Evolutionary conservation across 2,888 invertebrate species (phyloP), one percentile per base, ranked within the genome.

Genomic region (Papilio demoleus): DNA sequence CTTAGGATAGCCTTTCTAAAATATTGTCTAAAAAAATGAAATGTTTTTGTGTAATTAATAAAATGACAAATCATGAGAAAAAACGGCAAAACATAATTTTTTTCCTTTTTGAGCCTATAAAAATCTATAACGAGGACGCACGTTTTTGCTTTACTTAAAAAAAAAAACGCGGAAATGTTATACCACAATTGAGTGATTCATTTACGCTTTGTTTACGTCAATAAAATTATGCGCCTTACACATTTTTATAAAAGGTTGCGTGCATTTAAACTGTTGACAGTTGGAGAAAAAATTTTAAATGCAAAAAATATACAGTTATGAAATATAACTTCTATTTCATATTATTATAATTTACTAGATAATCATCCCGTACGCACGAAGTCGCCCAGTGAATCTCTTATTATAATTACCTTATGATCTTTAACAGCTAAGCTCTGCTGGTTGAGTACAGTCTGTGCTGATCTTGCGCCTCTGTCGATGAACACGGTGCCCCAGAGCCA

Each of bases 401-500:
- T n/a, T n/a, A n/a, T 9, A 38, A 38, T 45, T 81, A 95, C 95
- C 90, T 95, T 95, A 72, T 94, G 90, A 27, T 94, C 89, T 73
- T 93, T 93, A 50, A 97, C 95, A 31, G 94, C 95, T 62, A 92
- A 88, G 2, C 95, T 94, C 72, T 96, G 96, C 71, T 94, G 94
- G 81, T 96, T 96, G 76, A 98, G 93, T 0, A 96, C 95, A 67
- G 94, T 93, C 40, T 95, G 94, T 0, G 97, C 96, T 71, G 95
- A 95, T 40, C 94, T 93, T 36, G 96, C 96, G 0, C 95, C 93
- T 71, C 98, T 93, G 86, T 98, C 95, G 61, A 98, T 97, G 84
- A 97, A 98, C 65, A 98, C 94, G 0, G 97, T 96, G 42, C 98
- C 98, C 95, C 97, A 97, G 67, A 98, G 92, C 96, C 97, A 97